A percentile compares a stretch with the other conserved stretches of the same genome.
Evolutionary conservation across 2,888 invertebrate genomes (phyloP).

Genomic region (Leptopilina syphax): DNA sequence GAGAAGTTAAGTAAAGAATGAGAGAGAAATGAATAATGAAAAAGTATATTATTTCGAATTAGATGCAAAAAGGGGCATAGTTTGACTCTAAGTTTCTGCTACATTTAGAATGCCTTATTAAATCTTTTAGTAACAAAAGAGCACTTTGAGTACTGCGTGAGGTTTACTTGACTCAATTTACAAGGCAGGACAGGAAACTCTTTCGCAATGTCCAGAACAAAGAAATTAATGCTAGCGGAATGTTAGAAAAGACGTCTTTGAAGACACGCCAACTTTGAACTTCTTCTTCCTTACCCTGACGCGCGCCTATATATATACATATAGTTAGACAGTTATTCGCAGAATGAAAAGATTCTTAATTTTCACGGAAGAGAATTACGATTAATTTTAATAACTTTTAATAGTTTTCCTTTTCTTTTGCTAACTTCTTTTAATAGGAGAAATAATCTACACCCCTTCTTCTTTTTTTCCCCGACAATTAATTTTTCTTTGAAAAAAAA

Average conservation of each 20-base stretch:
- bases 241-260: conserved; percentile 29
- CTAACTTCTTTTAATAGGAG: conserved; percentile 12
- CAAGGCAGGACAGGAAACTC: conserved; percentile 11
- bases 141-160: conserved; percentile 5
- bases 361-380: conserved; percentile 22
- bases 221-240: conserved; percentile 22
- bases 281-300: background rate
- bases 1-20: too few species aligned
- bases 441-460: background rate
- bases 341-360: conserved; percentile 36
- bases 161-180: conserved; percentile 37
- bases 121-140: conserved; percentile 10
- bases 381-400: conserved; percentile 23
- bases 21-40: too few species aligned
- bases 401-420: conserved; percentile 6
- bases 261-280: conserved; percentile 33
- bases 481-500: background rate
- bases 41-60: too few species aligned
- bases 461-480: background rate
- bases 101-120: background rate
- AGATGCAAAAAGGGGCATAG: background rate
- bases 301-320: too few species aligned
- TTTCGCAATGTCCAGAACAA: conserved; percentile 29
- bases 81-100: background rate
- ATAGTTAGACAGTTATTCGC: conserved; percentile 2